These are phyloP conservation scores for Ptychochromis oligacanthus DNA, from an alignment of 2,113 vertebrate species.

Conservation along the genomic window DNA sequence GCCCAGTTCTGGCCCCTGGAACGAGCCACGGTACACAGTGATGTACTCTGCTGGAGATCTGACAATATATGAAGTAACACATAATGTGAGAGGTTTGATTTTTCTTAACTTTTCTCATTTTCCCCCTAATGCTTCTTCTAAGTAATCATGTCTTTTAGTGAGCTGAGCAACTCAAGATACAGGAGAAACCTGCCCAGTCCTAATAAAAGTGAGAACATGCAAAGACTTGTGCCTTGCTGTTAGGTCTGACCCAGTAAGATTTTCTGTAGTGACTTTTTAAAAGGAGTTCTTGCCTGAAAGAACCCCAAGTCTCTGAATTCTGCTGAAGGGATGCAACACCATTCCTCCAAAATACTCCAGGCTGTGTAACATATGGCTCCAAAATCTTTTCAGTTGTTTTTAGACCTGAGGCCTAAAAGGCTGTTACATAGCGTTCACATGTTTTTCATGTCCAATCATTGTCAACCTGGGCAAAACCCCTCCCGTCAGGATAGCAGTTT, in stretches of 20 bases:
- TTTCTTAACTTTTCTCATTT: not conserved
- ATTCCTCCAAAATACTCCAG: too few relatives aligned
- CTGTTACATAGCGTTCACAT: rapidly evolving
- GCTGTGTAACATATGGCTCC: rapidly evolving
- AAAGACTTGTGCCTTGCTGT: not conserved
- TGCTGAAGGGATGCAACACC: not conserved
- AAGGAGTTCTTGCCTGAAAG: rapidly evolving
- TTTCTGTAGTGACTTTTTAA: not conserved
- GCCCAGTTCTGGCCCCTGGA: rapidly evolving
- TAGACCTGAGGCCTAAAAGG: too few relatives aligned
- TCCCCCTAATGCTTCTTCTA: rapidly evolving
- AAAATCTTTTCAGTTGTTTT: rapidly evolving
- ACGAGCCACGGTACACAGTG: not conserved
- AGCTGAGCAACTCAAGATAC: not conserved
- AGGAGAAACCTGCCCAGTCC: rapidly evolving
- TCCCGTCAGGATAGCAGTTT: not conserved
- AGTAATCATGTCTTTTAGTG: not conserved
- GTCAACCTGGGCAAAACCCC: not conserved
- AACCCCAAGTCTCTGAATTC: not conserved
- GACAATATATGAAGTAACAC: not conserved
- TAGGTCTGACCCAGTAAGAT: rapidly evolving
- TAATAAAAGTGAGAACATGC: not conserved
- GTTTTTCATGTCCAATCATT: rapidly evolving
- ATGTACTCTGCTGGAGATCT: not conserved
- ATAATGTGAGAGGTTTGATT: rapidly evolving